Evolutionary conservation across 2,113 vertebrate species (phyloP), one percentile per base, ranked within the genome.

Genomic region (Syngnathoides biaculeatus): DNA sequence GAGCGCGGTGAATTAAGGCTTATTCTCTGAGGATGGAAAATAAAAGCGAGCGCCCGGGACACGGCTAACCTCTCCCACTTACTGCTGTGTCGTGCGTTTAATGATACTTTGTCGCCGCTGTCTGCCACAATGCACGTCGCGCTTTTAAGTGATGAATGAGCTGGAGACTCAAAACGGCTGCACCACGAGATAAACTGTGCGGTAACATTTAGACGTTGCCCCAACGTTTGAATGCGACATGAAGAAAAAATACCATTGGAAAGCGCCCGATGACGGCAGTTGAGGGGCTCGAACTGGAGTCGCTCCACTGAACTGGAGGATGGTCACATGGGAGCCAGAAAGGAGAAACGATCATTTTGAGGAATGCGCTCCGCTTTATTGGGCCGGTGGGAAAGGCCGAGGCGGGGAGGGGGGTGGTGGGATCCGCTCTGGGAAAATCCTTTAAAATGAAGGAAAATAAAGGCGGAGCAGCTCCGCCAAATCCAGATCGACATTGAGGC

Each of bases 241-340:
- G 67, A 69, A 75, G 55, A 79, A 64, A 67, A 71, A 84, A 82
- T n/a, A n/a, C n/a, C n/a, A n/a, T 75, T 80, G 61, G 77, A 73
- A 40, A 22, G 60, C 67, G 74, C 71, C 73, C 11, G 24, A 82
- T 72, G 77, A 77, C 79, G 80, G 73, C 77, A 71, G 72, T 80
- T 77, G 66, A 84, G 65, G 78, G 85, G 67, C 82, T 80, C 77
- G 69, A 76, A 84, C 81, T 80, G 65, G 77, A 81, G 80, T 69
- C 72, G 80, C 79, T 87, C 70, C 77, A 81, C 75, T 87, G 82
- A 82, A 79, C 81, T 71, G 71, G 65, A 84, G 79, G 77, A 82
- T 78, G 79, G 87, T 77, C 64, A 75, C 70, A 78, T 75, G 67
- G 68, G 81, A 79, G 78, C 39, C 5, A 66, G 78, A 60, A 61